A percentile compares a stretch with the other conserved stretches of the same genome.
phyloP scores from a whole-genome alignment of 2,113 vertebrate species.

The Polypterus senegalus region DNA sequence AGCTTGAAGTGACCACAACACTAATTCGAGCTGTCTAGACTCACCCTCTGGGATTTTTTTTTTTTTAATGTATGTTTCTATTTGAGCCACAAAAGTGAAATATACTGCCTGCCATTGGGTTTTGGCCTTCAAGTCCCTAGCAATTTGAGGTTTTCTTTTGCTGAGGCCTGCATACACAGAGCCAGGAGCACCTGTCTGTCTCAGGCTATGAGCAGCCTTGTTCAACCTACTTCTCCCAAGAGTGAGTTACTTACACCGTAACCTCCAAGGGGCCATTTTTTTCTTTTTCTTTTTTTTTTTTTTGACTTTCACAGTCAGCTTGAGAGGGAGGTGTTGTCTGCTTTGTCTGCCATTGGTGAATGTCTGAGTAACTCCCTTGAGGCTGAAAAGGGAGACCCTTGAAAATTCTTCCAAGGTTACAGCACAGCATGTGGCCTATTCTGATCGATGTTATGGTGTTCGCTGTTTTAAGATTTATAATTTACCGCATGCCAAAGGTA shows the following conservation, averaged over 20 bases:
- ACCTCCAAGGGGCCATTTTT: too few species aligned
- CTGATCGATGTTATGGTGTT: neutral
- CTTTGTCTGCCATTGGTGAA: slow-evolving; percentile 1
- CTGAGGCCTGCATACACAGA: too few species aligned
- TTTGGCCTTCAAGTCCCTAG: neutral
- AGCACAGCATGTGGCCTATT: slow-evolving; percentile 1
- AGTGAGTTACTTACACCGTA: too few species aligned
- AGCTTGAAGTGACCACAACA: too few species aligned
- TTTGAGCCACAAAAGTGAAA: neutral
- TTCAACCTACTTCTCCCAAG: neutral
- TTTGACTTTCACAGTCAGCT: neutral
- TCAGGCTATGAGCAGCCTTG: neutral
- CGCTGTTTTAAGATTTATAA: neutral
- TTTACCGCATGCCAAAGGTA: neutral
- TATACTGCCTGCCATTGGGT: neutral
- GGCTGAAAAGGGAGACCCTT: slow-evolving; percentile 7
- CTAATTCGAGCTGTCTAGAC: neutral
- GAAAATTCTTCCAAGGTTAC: neutral
- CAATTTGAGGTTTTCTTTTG: neutral
- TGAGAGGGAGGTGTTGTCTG: neutral
- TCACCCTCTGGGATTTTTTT: too few species aligned
- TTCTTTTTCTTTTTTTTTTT: too few species aligned
- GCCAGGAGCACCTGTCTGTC: too few species aligned
- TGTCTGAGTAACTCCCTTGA: neutral
- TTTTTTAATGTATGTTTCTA: neutral